A percentile compares a stretch with the other conserved stretches of the same genome.
Evolutionary conservation across 1,140 invertebrate species (phyloP).

Genomic region (Drosophila tani): DNA sequence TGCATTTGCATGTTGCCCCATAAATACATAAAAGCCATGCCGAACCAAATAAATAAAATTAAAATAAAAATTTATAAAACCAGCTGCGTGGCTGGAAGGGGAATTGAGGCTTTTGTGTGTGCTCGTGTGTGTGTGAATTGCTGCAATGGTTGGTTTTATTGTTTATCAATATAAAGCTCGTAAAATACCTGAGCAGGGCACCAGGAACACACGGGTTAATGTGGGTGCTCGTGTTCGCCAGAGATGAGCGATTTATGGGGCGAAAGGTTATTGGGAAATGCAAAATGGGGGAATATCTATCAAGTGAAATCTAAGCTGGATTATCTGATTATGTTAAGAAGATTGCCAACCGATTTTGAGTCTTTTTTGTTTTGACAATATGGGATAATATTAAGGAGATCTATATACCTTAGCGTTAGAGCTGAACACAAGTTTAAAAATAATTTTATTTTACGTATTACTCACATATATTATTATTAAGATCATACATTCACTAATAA

Average conservation of each 20-base stretch:
- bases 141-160: slow-evolving; percentile 69
- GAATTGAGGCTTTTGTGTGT: slow-evolving; percentile 12
- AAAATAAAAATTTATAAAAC: slow-evolving; percentile 79
- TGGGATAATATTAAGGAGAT: background rate
- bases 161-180: slow-evolving; percentile 79
- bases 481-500: no score
- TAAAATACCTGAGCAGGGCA: slow-evolving; percentile 71
- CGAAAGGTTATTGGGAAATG: slow-evolving; percentile 6
- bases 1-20: slow-evolving; percentile 68
- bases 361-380: background rate
- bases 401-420: no score
- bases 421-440: no score
- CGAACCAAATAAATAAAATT: slow-evolving; percentile 77
- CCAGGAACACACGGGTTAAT: slow-evolving; percentile 28
- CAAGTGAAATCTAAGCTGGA: slow-evolving; percentile 11
- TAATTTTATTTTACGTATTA: no score
- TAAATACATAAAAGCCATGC: slow-evolving; percentile 67
- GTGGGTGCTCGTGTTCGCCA: slow-evolving; percentile 9
- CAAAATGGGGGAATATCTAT: slow-evolving; percentile 4
- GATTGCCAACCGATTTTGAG: background rate
- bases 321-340: slow-evolving; percentile 21
- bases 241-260: slow-evolving; percentile 46
- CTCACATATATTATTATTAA: no score
- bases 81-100: slow-evolving; percentile 4
- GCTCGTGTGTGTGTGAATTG: slow-evolving; percentile 14